Evolutionary conservation across 2,888 invertebrate genomes (phyloP), one percentile per base, ranked within the genome.

Genomic region (Caenorhabditis sp.): DNA sequence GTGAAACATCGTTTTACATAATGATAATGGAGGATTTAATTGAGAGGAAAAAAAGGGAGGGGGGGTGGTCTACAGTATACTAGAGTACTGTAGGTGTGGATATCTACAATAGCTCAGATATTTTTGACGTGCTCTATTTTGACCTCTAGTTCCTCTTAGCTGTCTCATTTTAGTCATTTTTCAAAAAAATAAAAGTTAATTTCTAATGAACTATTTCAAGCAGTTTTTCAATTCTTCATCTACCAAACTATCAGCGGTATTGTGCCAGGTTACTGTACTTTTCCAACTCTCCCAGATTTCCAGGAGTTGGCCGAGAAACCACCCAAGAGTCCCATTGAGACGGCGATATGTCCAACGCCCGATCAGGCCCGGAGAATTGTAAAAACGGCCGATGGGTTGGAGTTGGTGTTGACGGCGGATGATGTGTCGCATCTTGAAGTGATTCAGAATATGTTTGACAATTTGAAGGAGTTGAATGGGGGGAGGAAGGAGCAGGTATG

Each of bases 281-380:
- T 26, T 25, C 23, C n/a, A n/a, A n/a, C n/a, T n/a, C n/a, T n/a
- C n/a, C n/a, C n/a, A n/a, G n/a, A n/a, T n/a, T n/a, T n/a, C n/a
- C 31, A 31, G 31, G 31, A 31, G 31, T 31, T 31, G 31, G 31
- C 31, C 31, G 31, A 31, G 10, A 31, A 31, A 31, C 31, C 31
- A 10, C 5, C 31, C 31, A 31, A 31, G 10, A 64, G 67, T 36
- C 67, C 67, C 17, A 23, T 54, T 49, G 66, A 63, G 12, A 49
- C 66, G 14, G 73, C 73, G 0, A 43, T 68, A 7, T 73, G 73
- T 63, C 56, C 65, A n/a, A 73, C 73, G n/a, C 73, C 73, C 25
- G 64, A 72, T 56, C 58, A 68, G 17, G 53, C 73, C 10, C 63
- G 73, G 58, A 31, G 73, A 26, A 59, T 73, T 43, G 59, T 73